phyloP scores from a whole-genome alignment of 1,140 invertebrate genomes.

The Belonocnema kinseyi region DNA sequence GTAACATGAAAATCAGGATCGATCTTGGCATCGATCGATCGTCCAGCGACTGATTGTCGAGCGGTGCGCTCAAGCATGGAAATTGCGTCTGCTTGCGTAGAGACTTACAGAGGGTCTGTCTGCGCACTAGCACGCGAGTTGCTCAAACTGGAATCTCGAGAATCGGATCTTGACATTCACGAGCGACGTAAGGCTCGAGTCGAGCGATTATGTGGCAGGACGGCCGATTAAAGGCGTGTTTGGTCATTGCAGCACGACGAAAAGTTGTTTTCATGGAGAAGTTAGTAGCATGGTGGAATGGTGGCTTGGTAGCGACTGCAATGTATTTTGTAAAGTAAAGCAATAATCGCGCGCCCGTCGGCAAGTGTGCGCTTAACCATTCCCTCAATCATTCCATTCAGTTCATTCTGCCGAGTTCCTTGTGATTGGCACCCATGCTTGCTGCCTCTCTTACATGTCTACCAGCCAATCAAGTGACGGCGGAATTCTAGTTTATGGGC shows the following conservation, averaged over 20 bases:
- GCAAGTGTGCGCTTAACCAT: not conserved
- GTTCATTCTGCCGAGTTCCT: not conserved
- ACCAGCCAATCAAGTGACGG: not conserved
- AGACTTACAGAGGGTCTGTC: slow-evolving; percentile 30
- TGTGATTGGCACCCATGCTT: not conserved
- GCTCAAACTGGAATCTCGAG: slow-evolving; percentile 41
- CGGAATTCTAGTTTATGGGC: no score
- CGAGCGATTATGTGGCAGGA: slow-evolving; percentile 35
- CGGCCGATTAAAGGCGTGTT: slow-evolving; percentile 42
- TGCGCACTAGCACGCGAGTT: not conserved
- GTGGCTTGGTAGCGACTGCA: not conserved
- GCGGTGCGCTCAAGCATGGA: not conserved
- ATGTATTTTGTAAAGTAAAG: not conserved
- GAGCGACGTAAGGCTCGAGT: slow-evolving; percentile 34
- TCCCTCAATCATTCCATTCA: not conserved
- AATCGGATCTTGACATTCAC: slow-evolving; percentile 48
- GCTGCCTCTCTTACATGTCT: not conserved
- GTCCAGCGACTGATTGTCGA: slow-evolving; percentile 2
- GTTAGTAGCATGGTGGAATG: not conserved
- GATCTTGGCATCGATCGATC: slow-evolving; percentile 4
- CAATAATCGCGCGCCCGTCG: not conserved
- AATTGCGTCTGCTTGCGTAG: slow-evolving; percentile 21
- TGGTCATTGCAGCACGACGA: slow-evolving; percentile 3
- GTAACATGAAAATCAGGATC: slow-evolving; percentile 1
- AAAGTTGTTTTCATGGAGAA: not conserved